phyloP scores from a whole-genome alignment of 2,888 invertebrate genomes.

The Eurytoma californica region DNA sequence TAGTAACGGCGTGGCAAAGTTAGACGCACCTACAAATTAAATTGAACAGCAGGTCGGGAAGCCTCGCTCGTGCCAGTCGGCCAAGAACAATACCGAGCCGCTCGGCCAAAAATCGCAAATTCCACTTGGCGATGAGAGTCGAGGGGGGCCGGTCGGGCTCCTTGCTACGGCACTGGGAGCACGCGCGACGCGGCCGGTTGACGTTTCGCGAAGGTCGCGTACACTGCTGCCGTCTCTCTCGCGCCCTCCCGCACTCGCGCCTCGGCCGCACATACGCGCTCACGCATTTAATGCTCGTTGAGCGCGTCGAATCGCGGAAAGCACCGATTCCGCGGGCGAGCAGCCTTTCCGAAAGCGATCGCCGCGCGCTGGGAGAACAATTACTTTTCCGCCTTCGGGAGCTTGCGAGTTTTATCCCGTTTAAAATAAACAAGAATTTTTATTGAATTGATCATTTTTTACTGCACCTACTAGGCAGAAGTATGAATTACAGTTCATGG shows the following conservation, averaged over 20 bases:
- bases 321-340: slow-evolving; percentile 39
- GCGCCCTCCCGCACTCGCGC: slow-evolving; percentile 19
- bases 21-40: no score
- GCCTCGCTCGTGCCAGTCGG: no score
- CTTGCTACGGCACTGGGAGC: slow-evolving; percentile 67
- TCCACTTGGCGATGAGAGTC: no score
- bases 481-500: not conserved
- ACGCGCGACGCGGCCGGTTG: slow-evolving; percentile 70
- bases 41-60: no score
- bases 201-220: slow-evolving; percentile 74
- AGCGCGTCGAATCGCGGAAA: slow-evolving; percentile 60
- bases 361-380: not conserved
- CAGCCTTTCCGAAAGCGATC: slow-evolving; percentile 19
- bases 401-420: no score
- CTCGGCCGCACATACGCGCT: slow-evolving; percentile 29
- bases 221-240: slow-evolving; percentile 47
- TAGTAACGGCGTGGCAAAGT: no score
- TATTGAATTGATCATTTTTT: no score
- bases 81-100: no score
- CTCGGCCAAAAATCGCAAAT: no score
- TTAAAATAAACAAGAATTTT: no score
- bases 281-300: slow-evolving; percentile 58
- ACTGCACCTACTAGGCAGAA: not conserved
- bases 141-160: slow-evolving; percentile 14
- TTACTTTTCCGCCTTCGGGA: not conserved